phyloP scores from a whole-genome alignment of 1,140 invertebrate species.

The Zophobas atratus region DNA sequence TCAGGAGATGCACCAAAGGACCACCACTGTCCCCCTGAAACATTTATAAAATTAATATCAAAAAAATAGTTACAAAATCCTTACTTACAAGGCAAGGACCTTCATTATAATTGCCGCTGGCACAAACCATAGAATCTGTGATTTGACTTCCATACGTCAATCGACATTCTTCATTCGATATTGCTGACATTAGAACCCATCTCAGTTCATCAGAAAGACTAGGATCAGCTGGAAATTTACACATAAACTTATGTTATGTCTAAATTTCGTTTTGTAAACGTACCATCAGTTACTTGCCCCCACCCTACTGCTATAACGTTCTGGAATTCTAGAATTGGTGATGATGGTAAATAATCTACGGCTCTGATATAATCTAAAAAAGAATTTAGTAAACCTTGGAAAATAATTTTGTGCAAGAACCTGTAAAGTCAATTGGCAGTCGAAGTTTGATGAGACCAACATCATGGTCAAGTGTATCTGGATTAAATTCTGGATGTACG shows the following conservation, averaged over 20 bases:
- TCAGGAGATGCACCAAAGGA: no score
- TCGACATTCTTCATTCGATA: no score
- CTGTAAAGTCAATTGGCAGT: conserved; percentile 1
- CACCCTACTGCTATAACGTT: conserved; percentile 14
- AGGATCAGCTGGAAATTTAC: background rate
- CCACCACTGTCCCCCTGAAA: no score
- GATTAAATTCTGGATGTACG: conserved; percentile 12
- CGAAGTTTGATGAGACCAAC: conserved; percentile 10
- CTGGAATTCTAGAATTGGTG: background rate
- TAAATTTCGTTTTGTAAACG: background rate
- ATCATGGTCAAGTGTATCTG: conserved; percentile 28
- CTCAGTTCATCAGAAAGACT: background rate
- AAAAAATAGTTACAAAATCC: no score
- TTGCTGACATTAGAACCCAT: no score
- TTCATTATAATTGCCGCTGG: no score
- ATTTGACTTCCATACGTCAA: no score
- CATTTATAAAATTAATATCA: no score
- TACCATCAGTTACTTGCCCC: conserved; percentile 12
- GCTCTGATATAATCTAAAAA: conserved; percentile 8
- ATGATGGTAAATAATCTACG: background rate
- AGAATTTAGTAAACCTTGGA: background rate
- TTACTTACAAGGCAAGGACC: no score
- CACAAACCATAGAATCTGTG: no score
- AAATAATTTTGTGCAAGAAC: background rate
- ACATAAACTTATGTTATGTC: background rate